Evolutionary conservation across 2,113 vertebrate species (phyloP), one percentile per base, ranked within the genome.

Genomic region (Pseudorhombus dupliciocellatus): DNA sequence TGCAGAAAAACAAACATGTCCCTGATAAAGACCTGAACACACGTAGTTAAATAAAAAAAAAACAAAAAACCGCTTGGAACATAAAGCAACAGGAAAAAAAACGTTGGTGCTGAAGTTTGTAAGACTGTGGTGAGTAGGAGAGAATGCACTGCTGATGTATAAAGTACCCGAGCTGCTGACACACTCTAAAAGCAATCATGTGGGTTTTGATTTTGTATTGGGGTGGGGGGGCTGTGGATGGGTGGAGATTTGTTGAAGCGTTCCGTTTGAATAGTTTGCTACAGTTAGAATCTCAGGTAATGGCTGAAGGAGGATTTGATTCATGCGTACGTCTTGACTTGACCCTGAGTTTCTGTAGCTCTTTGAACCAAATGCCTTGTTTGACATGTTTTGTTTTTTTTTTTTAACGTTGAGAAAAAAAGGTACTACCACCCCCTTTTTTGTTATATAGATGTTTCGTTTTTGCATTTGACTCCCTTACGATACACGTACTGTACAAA

Each of bases 201-300:
- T 22, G 58, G 30, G 53, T 68, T 81, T 53, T 51, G n/a, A 31
- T 79, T 63, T 70, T 66, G 1, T 78, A 25, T 61, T 48, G 21
- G 20, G 26, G n/a, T 16, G 28, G 51, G 14, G 30, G 61, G 22
- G 42, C n/a, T 65, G 10, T 59, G n/a, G 66, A 63, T 73, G 56
- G 20, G 22, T 12, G 30, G 20, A 28, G 21, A 71, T 63, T 57
- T 62, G 66, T 50, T 30, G 7, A 80, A 44, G 20, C 34, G 7
- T 82, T 70, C 63, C n/a, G 51, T 74, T 75, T 63, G 57, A 22
- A 56, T 76, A 56, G 59, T 80, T 80, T 79, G 24, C 56, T 77
- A 69, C 55, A 37, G 51, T 77, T 77, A 80, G 75, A 81, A 84
- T 87, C 89, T 92, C 90, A 92, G 90, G 90, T 86, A 88, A 77